Percentiles rank a stretch among this genome's conserved stretches.
Conservation (phyloP, 2,888 invertebrate species). For the Blastobasis adustella region DNA sequence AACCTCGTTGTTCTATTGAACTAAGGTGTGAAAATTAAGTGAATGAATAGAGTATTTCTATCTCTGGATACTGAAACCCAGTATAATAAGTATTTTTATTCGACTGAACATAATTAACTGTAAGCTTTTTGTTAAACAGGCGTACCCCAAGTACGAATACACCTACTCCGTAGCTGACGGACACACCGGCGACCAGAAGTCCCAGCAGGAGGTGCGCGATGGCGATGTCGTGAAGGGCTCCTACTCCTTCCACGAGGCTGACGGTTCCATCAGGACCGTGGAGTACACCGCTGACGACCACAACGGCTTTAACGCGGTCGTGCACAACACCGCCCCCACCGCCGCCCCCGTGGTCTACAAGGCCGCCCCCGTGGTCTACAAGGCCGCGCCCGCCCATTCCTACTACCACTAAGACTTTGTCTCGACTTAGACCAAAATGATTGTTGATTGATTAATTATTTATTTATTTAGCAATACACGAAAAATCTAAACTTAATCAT, state of each 20-base stretch:
- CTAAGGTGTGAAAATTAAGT: too few relatives aligned
- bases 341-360: constrained; percentile 29
- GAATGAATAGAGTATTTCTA: too few relatives aligned
- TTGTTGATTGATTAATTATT: constrained; percentile 3
- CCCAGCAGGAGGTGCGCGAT: constrained; percentile 68
- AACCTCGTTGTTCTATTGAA: too few relatives aligned
- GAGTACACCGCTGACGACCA: constrained; percentile 72
- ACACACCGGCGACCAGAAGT: constrained; percentile 74
- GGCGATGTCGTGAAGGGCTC: constrained; percentile 72
- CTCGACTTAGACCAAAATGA: neutral
- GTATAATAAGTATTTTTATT: too few relatives aligned
- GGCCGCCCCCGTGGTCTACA: constrained; percentile 26
- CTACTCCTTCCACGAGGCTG: constrained; percentile 71
- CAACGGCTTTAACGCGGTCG: constrained; percentile 62
- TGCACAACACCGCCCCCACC: constrained; percentile 46
- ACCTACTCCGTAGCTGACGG: constrained; percentile 72
- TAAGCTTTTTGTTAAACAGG: constrained; percentile 20
- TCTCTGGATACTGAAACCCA: too few relatives aligned
- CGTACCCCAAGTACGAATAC: constrained; percentile 67
- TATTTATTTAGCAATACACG: constrained; percentile 2
- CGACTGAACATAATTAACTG: too few relatives aligned
- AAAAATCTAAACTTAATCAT: neutral
- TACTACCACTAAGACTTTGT: constrained; percentile 17
- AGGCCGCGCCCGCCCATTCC: constrained; percentile 8
- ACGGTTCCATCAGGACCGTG: constrained; percentile 72